Evolutionary conservation across 1,140 invertebrate species (phyloP).

Genomic region (Heliothis subflexa): DNA sequence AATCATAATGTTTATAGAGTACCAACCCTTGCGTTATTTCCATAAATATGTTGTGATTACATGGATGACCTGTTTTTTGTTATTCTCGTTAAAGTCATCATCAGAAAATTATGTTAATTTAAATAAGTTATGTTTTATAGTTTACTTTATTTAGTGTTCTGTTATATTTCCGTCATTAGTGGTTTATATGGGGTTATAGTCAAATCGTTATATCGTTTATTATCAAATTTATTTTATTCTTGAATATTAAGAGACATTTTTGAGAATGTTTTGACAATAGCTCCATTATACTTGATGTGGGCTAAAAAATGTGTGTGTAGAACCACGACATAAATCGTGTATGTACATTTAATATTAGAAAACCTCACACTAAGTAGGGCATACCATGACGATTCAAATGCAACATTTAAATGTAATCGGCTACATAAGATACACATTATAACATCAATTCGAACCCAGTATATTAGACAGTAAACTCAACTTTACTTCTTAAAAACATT

Average conservation of each 20-base stretch:
- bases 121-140: background rate
- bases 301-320: slow-evolving; percentile 2
- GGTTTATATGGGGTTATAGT: background rate
- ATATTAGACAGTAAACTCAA: too few species aligned
- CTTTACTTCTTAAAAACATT: background rate
- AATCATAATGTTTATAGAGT: background rate
- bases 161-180: background rate
- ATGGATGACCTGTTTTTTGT: background rate
- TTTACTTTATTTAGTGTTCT: background rate
- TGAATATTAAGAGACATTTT: background rate
- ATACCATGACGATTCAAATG: too few species aligned
- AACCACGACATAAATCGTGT: background rate
- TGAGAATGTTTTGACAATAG: background rate
- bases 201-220: background rate
- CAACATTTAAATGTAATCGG: background rate
- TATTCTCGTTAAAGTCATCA: background rate
- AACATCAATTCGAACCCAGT: too few species aligned
- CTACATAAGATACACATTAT: too few species aligned
- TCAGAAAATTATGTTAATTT: background rate
- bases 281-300: background rate
- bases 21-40: background rate
- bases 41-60: background rate
- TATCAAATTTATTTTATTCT: background rate
- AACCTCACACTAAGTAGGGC: background rate
- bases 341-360: background rate